Evolutionary conservation across 37 sponge, comb jelly and placozoan species (phyloP).

Genomic region (Diacarnus erythraeanus): DNA sequence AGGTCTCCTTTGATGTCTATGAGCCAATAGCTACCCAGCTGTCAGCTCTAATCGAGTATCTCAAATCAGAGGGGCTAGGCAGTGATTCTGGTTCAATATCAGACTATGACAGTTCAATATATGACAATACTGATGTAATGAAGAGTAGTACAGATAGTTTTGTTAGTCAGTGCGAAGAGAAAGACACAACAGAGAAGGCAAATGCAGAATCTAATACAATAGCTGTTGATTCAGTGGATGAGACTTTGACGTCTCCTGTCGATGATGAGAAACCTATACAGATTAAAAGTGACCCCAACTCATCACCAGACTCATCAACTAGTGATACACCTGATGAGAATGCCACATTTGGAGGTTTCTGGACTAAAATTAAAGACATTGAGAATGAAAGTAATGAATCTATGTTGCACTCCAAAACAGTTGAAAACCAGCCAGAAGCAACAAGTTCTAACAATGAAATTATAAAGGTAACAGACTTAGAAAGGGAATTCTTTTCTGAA

Average conservation of each 20-base stretch:
- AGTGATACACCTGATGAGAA: no score
- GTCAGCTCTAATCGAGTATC: constrained; percentile 1
- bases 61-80: not conserved
- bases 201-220: not conserved
- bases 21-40: constrained; percentile 23
- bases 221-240: not conserved
- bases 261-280: no score
- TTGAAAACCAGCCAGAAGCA: not conserved
- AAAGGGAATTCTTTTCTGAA: not conserved
- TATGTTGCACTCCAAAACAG: not conserved
- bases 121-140: not conserved
- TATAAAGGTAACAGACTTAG: constrained; percentile 2
- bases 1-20: not conserved
- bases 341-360: not conserved
- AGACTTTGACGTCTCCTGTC: no score
- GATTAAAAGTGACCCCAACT: no score
- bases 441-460: not conserved
- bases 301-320: no score
- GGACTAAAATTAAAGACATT: not conserved
- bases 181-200: not conserved
- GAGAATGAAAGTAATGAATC: not conserved
- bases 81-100: constrained; percentile 34
- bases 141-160: no score
- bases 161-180: no score
- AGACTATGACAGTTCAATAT: constrained; percentile 12